These are phyloP conservation scores for Tauraco hartlaubi DNA, from an alignment of 2,797 vertebrate genomes.

Conservation along the genomic window DNA sequence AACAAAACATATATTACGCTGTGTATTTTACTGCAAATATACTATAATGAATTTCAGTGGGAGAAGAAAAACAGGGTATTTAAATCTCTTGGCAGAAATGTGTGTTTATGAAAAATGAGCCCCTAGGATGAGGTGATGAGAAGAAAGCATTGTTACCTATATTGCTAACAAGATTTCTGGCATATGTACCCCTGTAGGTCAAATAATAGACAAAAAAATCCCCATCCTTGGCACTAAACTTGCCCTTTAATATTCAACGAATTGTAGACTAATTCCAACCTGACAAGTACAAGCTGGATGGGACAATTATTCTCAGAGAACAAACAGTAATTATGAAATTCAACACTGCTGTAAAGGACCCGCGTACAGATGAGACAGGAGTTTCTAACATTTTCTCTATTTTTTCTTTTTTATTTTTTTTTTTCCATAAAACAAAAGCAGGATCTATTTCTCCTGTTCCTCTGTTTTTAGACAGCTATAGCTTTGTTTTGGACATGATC, in stretches of 20 bases:
- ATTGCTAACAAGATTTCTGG: slow-evolving; percentile 66
- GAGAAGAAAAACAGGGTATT: neutral
- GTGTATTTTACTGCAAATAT: slow-evolving; percentile 61
- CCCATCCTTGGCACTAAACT: slow-evolving; percentile 26
- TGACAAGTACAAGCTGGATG: neutral
- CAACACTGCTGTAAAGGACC: slow-evolving; percentile 24
- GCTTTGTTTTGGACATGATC: rapidly evolving
- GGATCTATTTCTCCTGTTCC: neutral
- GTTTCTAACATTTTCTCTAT: neutral
- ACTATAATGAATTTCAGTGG: slow-evolving; percentile 15
- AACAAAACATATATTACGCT: slow-evolving; percentile 71
- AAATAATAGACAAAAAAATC: slow-evolving; percentile 53
- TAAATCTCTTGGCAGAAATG: slow-evolving; percentile 30
- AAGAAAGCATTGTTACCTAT: slow-evolving; percentile 63
- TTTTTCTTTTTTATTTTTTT: neutral
- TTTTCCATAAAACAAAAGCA: neutral
- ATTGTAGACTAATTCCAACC: neutral
- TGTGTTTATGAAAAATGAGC: slow-evolving; percentile 9
- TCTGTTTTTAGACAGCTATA: neutral
- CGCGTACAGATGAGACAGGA: neutral
- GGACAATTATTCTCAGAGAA: slow-evolving; percentile 1
- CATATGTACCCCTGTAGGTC: slow-evolving; percentile 38
- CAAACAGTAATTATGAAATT: slow-evolving; percentile 33
- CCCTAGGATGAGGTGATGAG: neutral
- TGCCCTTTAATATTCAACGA: neutral